A percentile compares a stretch with the other conserved stretches of the same genome.
phyloP scores from a whole-genome alignment of 53 echinoderm and acorn worm genomes.

The Holothuria scabra region DNA sequence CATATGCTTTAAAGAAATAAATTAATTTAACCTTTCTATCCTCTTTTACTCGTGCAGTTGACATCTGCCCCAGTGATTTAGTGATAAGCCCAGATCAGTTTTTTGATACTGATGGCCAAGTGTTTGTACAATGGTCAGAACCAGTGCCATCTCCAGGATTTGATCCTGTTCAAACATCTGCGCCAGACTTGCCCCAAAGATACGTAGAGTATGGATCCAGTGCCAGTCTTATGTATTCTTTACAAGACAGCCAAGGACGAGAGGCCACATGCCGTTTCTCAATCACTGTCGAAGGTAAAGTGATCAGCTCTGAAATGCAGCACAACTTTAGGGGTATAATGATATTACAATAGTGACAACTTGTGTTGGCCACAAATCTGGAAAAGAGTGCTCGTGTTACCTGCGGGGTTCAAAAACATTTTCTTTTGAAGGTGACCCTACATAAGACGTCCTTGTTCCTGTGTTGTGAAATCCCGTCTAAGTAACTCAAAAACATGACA shows the following conservation, averaged over 20 bases:
- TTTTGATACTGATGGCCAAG: neutral
- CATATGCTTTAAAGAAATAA: too few relatives aligned
- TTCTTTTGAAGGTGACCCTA: too few relatives aligned
- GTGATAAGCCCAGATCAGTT: neutral
- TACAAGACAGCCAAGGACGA: neutral
- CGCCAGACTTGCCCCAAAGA: constrained; percentile 1
- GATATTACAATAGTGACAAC: too few relatives aligned
- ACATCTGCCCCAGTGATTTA: constrained; percentile 9
- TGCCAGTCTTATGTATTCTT: neutral
- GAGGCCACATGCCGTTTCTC: neutral
- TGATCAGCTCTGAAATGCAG: too few relatives aligned
- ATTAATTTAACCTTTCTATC: too few relatives aligned
- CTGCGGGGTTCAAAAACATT: too few relatives aligned
- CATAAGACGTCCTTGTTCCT: too few relatives aligned
- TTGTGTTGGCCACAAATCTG: too few relatives aligned
- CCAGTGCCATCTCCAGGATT: constrained; percentile 17
- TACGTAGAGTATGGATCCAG: neutral
- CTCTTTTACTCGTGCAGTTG: neutral
- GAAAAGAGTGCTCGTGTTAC: too few relatives aligned
- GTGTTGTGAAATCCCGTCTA: too few relatives aligned
- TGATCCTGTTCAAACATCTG: neutral
- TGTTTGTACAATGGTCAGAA: constrained; percentile 10
- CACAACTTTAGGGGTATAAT: too few relatives aligned
- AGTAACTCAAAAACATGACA: too few relatives aligned
- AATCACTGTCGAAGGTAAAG: constrained; percentile 13